Evolutionary conservation across 2,888 invertebrate genomes (phyloP).

Genomic region (Parapristionchus giblindavisi): DNA sequence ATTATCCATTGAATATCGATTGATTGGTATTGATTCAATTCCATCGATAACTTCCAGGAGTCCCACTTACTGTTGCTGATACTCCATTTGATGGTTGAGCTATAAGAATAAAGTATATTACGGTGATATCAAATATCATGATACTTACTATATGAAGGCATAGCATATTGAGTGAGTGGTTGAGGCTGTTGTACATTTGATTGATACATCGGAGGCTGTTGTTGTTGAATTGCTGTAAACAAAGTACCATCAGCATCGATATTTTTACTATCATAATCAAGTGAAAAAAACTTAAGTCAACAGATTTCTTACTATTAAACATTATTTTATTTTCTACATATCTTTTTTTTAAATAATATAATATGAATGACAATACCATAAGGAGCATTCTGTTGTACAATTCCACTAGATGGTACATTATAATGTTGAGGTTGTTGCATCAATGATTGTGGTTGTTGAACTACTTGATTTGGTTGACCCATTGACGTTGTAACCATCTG

Average conservation of each 20-base stretch:
- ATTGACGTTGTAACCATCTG: background rate
- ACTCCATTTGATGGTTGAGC: background rate
- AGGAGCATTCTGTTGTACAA: background rate
- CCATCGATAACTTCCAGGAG: conserved; percentile 25
- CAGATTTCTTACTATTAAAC: too few species aligned
- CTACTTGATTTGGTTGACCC: background rate
- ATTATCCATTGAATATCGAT: background rate
- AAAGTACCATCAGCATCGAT: too few species aligned
- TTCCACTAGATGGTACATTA: background rate
- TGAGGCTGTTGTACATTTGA: conserved; percentile 8
- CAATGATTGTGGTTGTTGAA: conserved; percentile 1
- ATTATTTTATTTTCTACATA: background rate
- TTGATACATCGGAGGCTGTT: conserved; percentile 7
- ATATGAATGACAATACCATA: background rate
- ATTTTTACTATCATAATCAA: too few species aligned
- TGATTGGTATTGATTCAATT: background rate
- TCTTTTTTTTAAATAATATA: too few species aligned
- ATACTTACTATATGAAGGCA: too few species aligned
- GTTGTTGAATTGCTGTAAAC: conserved; percentile 10
- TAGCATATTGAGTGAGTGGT: background rate
- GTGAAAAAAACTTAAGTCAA: too few species aligned
- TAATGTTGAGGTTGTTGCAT: background rate
- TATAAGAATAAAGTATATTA: too few species aligned
- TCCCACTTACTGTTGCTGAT: conserved; percentile 1
- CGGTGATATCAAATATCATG: too few species aligned